A percentile compares a stretch with the other conserved stretches of the same genome.
These are phyloP conservation scores for Galago senegalensis DNA, from an alignment of 2,797 vertebrate genomes.

Conservation along the genomic window DNA sequence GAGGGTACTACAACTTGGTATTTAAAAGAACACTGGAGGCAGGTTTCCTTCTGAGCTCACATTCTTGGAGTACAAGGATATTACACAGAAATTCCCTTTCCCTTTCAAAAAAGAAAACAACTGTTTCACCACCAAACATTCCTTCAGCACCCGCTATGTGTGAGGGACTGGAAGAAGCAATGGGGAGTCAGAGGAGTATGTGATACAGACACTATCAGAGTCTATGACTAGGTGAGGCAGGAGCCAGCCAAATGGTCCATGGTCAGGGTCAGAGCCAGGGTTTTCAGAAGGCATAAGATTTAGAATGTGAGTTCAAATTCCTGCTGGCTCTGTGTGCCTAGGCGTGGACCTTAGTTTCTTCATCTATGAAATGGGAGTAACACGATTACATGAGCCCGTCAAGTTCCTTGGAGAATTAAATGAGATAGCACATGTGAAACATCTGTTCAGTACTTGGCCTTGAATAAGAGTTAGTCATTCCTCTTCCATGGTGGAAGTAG, in stretches of 20 bases:
- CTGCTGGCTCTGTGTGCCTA: neutral
- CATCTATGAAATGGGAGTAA: neutral
- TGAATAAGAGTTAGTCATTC: neutral
- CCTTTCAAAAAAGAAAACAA: conserved; percentile 1
- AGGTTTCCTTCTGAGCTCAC: neutral
- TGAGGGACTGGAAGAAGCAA: neutral
- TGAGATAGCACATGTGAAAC: accelerated
- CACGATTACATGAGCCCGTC: neutral
- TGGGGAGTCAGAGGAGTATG: neutral
- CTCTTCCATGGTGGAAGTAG: neutral
- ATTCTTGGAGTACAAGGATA: neutral
- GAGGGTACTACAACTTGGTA: neutral
- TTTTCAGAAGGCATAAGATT: neutral
- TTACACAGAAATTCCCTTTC: neutral
- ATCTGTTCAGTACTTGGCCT: neutral
- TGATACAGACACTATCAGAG: neutral
- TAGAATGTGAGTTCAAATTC: neutral
- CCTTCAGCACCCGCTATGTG: neutral
- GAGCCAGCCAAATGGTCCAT: neutral
- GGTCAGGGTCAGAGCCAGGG: neutral
- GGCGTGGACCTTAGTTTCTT: neutral
- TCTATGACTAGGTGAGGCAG: neutral
- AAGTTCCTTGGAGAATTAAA: neutral
- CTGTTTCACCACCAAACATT: neutral
- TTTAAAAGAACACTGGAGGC: conserved; percentile 19